Evolutionary conservation across 2,797 vertebrate genomes (phyloP), one percentile per base, ranked within the genome.

Genomic region (Propithecus perrieri): DNA sequence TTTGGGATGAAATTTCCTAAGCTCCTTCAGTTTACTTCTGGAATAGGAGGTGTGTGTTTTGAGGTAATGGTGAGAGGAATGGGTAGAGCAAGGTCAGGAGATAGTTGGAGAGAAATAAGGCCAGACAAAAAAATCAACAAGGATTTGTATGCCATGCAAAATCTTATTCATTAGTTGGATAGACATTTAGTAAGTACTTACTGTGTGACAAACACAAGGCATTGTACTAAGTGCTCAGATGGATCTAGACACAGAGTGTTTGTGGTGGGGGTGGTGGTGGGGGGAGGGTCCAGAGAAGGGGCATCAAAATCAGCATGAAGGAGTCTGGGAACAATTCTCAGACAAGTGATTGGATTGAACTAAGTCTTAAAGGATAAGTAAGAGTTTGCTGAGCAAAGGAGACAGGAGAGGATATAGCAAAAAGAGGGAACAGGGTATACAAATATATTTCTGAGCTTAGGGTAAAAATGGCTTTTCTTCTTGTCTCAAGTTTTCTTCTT

Each of bases 51-150:
- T 84, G 4, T 65, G 20, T 65, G 11, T 38, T 83, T 95, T 85
- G 26, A 17, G 30, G 10, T 79, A 33, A 75, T 85, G 48, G 50
- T 50, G 38, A 4, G 22, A 9, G 13, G 33, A 38, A 48, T 38
- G 89, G 11, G 41, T 94, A 24, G 41, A 65, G 10, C n/a, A 91
- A 43, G 53, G 24, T 85, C 76, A 85, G 38, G 35, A 85, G 35
- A 59, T 30, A 3, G 53, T 78, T 33, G 71, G 43, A 57, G 28
- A 93, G 28, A 89, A 85, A 92, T 80, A 7, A 85, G 4, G 22
- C 24, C 78, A 85, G 59, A 85, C 7, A 85, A 91, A 93, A 95
- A 85, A 85, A 50, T 61, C 30, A 91, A 85, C 57, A 75, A 75
- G 13, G 26, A 61, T 33, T 69, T 72, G 2, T 7, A 38, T 72